Percentiles rank a stretch among this genome's conserved stretches.
These are phyloP conservation scores for Ericerus pela DNA, from an alignment of 1,140 invertebrate species.

Conservation along the genomic window DNA sequence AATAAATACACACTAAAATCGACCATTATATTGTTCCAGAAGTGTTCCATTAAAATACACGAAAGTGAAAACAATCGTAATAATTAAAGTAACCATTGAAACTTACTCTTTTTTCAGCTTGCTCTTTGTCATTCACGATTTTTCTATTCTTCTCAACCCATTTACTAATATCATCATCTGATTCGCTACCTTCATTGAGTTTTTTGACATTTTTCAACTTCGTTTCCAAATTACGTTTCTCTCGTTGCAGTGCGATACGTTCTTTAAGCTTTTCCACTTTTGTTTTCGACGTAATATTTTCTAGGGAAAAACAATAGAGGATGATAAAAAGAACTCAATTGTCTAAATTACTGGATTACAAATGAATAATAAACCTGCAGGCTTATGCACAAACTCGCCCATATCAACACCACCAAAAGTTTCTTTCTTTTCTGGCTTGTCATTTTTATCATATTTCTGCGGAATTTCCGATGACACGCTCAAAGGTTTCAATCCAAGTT, in stretches of 20 bases:
- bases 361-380: conserved; percentile 40
- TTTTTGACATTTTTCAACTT: conserved; percentile 50
- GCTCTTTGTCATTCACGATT: conserved; percentile 61
- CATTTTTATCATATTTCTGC: conserved; percentile 17
- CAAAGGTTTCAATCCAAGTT: conserved; percentile 85
- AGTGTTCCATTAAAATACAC: conserved; percentile 13
- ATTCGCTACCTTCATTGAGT: conserved; percentile 51
- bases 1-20: conserved; percentile 7
- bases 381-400: conserved; percentile 85
- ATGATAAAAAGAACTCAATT: conserved; percentile 1
- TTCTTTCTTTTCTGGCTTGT: conserved; percentile 12
- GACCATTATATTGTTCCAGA: conserved; percentile 10
- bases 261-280: conserved; percentile 68
- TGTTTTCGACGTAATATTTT: conserved; percentile 59
- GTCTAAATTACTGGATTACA: background rate
- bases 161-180: conserved; percentile 43
- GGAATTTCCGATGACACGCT: conserved; percentile 40
- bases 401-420: conserved; percentile 43
- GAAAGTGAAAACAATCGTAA: conserved; percentile 17
- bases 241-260: conserved; percentile 55
- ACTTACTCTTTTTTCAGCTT: conserved; percentile 69
- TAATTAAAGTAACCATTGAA: conserved; percentile 12
- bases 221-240: conserved; percentile 64
- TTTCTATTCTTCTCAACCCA: conserved; percentile 76
- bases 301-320: conserved; percentile 23